Conservation (phyloP, 2,888 invertebrate genomes). For the Cephus sareptanus region DNA sequence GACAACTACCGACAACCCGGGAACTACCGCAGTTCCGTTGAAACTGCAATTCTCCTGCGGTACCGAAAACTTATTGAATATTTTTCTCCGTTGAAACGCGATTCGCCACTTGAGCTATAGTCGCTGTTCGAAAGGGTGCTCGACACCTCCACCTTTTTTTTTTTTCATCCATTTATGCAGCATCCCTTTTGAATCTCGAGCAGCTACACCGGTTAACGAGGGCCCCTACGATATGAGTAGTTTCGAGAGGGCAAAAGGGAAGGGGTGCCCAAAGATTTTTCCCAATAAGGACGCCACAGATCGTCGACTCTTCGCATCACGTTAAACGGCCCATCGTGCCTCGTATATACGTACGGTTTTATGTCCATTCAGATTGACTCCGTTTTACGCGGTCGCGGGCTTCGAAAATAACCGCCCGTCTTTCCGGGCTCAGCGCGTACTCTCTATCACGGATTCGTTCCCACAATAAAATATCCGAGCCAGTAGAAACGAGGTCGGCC, state of each 20-base stretch:
- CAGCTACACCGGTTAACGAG: background rate
- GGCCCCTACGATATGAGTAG: background rate
- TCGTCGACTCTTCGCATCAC: background rate
- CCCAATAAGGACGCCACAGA: background rate
- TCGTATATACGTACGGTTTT: background rate
- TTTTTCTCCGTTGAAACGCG: background rate
- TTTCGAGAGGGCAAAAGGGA: background rate
- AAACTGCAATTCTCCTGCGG: background rate
- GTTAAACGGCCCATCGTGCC: background rate
- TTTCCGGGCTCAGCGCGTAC: background rate
- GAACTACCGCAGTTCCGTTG: background rate
- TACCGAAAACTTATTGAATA: background rate
- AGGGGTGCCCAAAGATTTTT: background rate
- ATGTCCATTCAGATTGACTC: background rate
- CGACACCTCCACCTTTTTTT: background rate
- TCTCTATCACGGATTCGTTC: background rate
- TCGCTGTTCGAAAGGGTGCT: background rate
- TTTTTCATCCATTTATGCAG: background rate
- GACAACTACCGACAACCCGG: background rate
- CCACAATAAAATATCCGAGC: slow-evolving; percentile 1
- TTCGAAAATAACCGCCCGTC: background rate
- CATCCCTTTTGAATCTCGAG: background rate
- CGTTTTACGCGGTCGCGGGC: background rate
- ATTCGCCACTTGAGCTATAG: background rate
- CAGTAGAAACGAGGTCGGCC: background rate